A percentile compares a stretch with the other conserved stretches of the same genome.
phyloP scores from a whole-genome alignment of 1,140 invertebrate genomes.

The Bombus superbus region DNA sequence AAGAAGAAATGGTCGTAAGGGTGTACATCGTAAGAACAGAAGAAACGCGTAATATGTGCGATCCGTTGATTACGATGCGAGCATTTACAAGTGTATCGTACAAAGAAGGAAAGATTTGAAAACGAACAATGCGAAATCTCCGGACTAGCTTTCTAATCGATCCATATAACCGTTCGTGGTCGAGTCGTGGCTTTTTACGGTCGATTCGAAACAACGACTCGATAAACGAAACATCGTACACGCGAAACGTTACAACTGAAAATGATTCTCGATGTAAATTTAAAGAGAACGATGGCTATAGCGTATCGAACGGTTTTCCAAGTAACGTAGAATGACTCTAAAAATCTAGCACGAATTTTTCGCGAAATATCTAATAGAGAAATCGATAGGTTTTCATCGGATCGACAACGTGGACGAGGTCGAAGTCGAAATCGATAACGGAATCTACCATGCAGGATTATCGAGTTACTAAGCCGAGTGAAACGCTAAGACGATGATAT shows the following conservation, averaged over 20 bases:
- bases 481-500: background rate
- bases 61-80: conserved; percentile 28
- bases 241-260: background rate
- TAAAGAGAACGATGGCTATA: background rate
- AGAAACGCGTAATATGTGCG: conserved; percentile 1
- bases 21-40: background rate
- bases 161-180: background rate
- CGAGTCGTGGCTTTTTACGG: background rate
- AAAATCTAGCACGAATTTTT: background rate
- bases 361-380: background rate
- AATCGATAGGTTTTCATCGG: background rate
- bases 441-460: conserved; percentile 6
- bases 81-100: conserved; percentile 48
- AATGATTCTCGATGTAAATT: background rate
- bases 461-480: background rate
- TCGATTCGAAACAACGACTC: background rate
- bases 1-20: background rate
- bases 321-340: no score
- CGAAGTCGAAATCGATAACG: background rate
- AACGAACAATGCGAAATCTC: background rate
- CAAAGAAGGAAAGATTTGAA: conserved; percentile 11
- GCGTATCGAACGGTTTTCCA: background rate
- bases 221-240: background rate
- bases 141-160: background rate
- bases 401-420: background rate